A percentile compares a stretch with the other conserved stretches of the same genome.
phyloP scores from a whole-genome alignment of 2,797 vertebrate genomes.

The Apogon talboti region DNA sequence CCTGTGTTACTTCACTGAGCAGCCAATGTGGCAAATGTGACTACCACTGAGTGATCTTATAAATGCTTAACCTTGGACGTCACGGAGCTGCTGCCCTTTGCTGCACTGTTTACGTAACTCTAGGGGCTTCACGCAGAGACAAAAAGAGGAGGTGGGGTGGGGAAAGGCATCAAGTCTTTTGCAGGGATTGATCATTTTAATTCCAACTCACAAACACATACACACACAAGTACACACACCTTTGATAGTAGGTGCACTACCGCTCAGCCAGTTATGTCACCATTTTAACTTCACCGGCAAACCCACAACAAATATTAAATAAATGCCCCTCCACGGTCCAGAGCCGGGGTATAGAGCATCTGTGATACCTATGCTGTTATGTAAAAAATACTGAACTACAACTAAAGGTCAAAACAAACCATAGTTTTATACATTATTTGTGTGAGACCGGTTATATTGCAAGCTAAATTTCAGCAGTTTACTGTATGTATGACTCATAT shows the following conservation, averaged over 20 bases:
- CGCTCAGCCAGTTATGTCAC: slow-evolving; percentile 24
- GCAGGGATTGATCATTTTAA: slow-evolving; percentile 37
- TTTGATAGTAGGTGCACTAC: slow-evolving; percentile 26
- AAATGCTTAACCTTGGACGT: slow-evolving; percentile 63
- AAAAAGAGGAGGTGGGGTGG: neutral
- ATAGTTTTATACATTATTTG: neutral
- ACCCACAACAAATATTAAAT: slow-evolving; percentile 44
- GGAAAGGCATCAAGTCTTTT: slow-evolving; percentile 19
- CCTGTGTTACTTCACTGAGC: slow-evolving; percentile 24
- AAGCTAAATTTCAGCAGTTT: neutral
- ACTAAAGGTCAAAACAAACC: neutral
- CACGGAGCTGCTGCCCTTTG: slow-evolving; percentile 57
- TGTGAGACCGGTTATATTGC: neutral
- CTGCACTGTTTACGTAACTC: slow-evolving; percentile 60
- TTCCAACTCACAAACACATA: slow-evolving; percentile 19
- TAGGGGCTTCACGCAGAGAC: slow-evolving; percentile 42
- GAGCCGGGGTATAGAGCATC: slow-evolving; percentile 1
- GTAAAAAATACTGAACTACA: slow-evolving; percentile 3
- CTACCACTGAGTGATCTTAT: slow-evolving; percentile 63
- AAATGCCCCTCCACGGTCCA: slow-evolving; percentile 11
- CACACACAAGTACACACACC: slow-evolving; percentile 1
- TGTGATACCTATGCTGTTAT: neutral
- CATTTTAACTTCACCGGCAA: slow-evolving; percentile 6
- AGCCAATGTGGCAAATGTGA: slow-evolving; percentile 46
- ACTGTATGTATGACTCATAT: neutral